Base-by-base conservation (phyloP, 2,797 vertebrate species). In the Mormyrops boulengeri region DNA sequence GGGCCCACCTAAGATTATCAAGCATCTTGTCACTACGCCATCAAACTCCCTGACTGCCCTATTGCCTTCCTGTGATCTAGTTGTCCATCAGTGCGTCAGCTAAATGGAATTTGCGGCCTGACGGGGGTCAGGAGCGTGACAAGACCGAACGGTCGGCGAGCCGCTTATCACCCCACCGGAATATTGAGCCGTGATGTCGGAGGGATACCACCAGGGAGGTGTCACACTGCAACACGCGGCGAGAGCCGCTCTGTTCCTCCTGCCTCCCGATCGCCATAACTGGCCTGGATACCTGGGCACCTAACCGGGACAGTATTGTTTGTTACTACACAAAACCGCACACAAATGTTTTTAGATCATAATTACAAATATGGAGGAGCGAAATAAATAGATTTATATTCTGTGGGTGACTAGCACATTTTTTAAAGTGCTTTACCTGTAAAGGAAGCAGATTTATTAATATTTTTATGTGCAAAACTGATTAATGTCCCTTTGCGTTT, bases 401-500 rank as follows among this genome's bases (percentile, higher is more conserved):
- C 94, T 93, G 88, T 93, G 94, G 95, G 95, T 95, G 95, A 95
- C 94, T 94, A 90, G 94, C 92, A 91, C 94, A 95, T 94, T 95
- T 95, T 94, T 93, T 95, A 95, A 95, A 95, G 93, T 94, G 93
- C 94, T 95, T 93, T 95, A 92, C 88, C 93, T 88, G 77, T 88
- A 87, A 84, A 90, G 90, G 88, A 91, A 93, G 94, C 94, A 94
- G 94, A 86, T 86, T 52, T 62, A 60, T 88, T 88, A 62, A 88
- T 62, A 88, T 88, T 88, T 66, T 38, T 38, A 88, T 88, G 34
- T 62, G 34, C 93, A 94, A 94, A 94, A 92, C 92, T 96, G 95
- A 96, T 96, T 96, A 95, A 96, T 96, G 88, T 94, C 91, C 92
- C 89, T 91, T 90, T 94, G 95, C 95, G 95, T 95, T 96, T 96